phyloP scores from a whole-genome alignment of 2,797 vertebrate species.

The Syngnathus rostellatus region DNA sequence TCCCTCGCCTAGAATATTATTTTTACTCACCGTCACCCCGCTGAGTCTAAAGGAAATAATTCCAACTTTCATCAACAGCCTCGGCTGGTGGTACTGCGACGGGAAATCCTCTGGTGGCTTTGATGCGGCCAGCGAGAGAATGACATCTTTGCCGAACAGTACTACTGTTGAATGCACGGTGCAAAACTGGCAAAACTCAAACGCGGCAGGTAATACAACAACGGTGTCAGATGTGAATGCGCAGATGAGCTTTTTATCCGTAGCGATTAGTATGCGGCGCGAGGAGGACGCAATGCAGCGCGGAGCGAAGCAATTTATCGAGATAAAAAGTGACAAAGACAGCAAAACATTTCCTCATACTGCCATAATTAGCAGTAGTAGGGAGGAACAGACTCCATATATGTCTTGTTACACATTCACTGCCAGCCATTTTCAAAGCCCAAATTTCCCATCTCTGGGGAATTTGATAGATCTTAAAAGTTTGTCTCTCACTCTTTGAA shows the following conservation, averaged over 20 bases:
- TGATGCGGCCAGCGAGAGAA: not conserved
- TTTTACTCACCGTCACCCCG: not conserved
- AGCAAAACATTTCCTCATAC: too few relatives aligned
- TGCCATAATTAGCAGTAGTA: too few relatives aligned
- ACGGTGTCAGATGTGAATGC: not conserved
- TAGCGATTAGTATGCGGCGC: not conserved
- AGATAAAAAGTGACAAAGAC: not conserved
- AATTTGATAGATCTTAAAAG: too few relatives aligned
- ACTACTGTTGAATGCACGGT: not conserved
- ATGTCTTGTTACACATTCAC: too few relatives aligned
- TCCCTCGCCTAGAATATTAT: not conserved
- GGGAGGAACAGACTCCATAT: too few relatives aligned
- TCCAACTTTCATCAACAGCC: not conserved
- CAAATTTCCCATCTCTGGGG: too few relatives aligned
- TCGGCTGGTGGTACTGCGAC: not conserved
- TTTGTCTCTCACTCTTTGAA: too few relatives aligned
- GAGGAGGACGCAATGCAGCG: not conserved
- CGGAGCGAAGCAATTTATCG: not conserved
- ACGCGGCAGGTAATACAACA: not conserved
- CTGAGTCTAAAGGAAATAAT: slow-evolving; percentile 1
- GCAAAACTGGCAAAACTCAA: not conserved
- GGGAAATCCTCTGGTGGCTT: not conserved
- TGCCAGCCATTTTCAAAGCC: too few relatives aligned
- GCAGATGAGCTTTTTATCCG: not conserved
- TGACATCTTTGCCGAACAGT: not conserved